Evolutionary conservation across 2,797 vertebrate species (phyloP), one percentile per base, ranked within the genome.

Genomic region (Arctocebus calabarensis): DNA sequence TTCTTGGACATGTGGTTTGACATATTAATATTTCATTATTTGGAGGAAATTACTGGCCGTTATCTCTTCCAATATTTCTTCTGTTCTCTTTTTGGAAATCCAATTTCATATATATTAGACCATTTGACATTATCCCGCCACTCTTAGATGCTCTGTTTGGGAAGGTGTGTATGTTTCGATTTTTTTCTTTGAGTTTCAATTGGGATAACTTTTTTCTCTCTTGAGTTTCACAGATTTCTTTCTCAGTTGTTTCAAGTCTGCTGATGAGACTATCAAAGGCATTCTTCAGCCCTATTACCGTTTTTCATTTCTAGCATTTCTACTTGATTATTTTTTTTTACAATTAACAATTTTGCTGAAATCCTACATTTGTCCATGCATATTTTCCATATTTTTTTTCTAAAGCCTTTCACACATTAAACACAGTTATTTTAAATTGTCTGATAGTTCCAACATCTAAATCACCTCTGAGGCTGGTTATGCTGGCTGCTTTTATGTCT

Each of bases 401-500:
- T 37, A 73, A 94, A 79, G 3, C 1, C 6, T 82, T 73, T 86
- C 25, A 79, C 29, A n/a, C 87, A 48, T 79, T 40, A 62, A 40
- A 85, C 81, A 71, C 29, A 82, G 74, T 81, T 87, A 68, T 25
- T 20, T 93, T 90, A 92, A 84, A 74, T 62, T 55, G 13, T 83
- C 37, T 96, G 29, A 78, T 78, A 55, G 10, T 75, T 78, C 92
- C 48, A 87, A 90, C 8, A 68, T 86, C 57, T 48, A 79, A 82
- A 6, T 91, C 71, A 84, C 93, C 22, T 94, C n/a, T 40, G 45
- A 55, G 22, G 20, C 17, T 88, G 10, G n/a, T 86, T 37, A 48
- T 94, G 62, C 62, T 75, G 52, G 88, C 71, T 77, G 64, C 27
- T 77, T 93, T 86, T 27, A n/a, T n/a, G n/a, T n/a, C n/a, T 96